Evolutionary conservation across 2,888 invertebrate species (phyloP).

Genomic region (Campoplex nolae): DNA sequence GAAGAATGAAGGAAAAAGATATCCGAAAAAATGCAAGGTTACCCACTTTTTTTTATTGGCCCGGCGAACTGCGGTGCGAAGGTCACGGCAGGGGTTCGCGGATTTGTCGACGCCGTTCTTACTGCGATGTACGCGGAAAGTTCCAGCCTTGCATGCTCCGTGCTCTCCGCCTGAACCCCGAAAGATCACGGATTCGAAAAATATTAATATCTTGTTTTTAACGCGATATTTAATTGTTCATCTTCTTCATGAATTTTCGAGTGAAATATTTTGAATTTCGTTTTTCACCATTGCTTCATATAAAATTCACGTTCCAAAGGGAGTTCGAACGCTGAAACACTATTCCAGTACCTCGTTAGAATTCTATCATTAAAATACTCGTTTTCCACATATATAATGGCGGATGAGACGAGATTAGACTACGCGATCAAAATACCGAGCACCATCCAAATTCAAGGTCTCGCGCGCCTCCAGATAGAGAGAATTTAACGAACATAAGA

Average conservation of each 20-base stretch:
- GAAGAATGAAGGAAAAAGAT: slow-evolving; percentile 74
- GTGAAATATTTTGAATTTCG: not conserved
- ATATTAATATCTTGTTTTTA: not conserved
- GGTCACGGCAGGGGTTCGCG: slow-evolving; percentile 66
- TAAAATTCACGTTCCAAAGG: not conserved
- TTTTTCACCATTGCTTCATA: not conserved
- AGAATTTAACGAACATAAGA: slow-evolving; percentile 32
- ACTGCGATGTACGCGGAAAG: slow-evolving; percentile 7
- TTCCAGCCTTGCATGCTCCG: not conserved
- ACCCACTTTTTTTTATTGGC: slow-evolving; percentile 77
- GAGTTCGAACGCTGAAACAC: slow-evolving; percentile 14
- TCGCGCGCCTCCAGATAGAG: slow-evolving; percentile 8
- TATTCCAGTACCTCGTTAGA: slow-evolving; percentile 18
- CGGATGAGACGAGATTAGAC: slow-evolving; percentile 44
- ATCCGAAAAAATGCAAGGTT: slow-evolving; percentile 81
- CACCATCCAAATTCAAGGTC: slow-evolving; percentile 57
- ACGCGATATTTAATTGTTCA: not conserved
- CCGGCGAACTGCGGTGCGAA: slow-evolving; percentile 55
- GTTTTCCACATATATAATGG: slow-evolving; percentile 37
- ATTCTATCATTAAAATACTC: slow-evolving; percentile 53
- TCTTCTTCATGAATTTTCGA: not conserved
- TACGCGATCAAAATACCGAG: slow-evolving; percentile 40
- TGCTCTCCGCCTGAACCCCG: not conserved
- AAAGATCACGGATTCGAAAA: not conserved
- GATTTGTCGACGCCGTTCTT: slow-evolving; percentile 63